Base-by-base conservation (phyloP, 2,888 invertebrate genomes). In the Parelbella ahira region DNA sequence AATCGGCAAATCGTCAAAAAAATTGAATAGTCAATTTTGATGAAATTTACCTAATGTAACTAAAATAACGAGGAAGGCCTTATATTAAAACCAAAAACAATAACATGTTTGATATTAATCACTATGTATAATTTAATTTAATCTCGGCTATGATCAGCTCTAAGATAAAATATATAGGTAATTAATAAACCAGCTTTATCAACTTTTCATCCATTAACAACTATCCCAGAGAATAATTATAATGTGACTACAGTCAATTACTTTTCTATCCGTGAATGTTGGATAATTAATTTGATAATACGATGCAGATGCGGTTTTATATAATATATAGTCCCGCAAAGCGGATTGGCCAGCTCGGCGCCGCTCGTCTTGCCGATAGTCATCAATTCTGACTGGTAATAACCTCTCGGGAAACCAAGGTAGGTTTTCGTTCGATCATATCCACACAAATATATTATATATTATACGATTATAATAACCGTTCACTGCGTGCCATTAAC, bases 201-300 rank as follows among this genome's bases (percentile, higher is more conserved):
- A 37, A 28, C 13, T 28, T 37, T 28, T 15, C 29, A 12, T 5
- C 4, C 13, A 20, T 27, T 21, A 37, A 5, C 27, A 20, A 9
- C 20, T 20, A 8, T 13, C 21, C 3, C 13, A 9, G n/a, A n/a
- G n/a, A n/a, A n/a, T 9, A 8, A 23, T 23, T 7, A 10, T 2
- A 7, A 12, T 15, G 23, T 13, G 23, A 13, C 9, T 24, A 24
- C n/a, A 24, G 18, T 24, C 21, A 33, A 24, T 34, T 18, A 24
- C 23, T 24, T 15, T 6, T 30, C 24, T 23, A 39, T 28, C 30
- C 30, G 18, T 24, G 23, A 32, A 30, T 18, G 29, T 29, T 11
- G 18, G 10, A 3, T 19, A 39, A 32, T 39, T 38, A 39, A 24
- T 32, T 39, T 32, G 39, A 30, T 39, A 30, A 32, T 39, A 39